phyloP scores from a whole-genome alignment of 2,888 invertebrate species.

The Euplagia quadripunctaria region DNA sequence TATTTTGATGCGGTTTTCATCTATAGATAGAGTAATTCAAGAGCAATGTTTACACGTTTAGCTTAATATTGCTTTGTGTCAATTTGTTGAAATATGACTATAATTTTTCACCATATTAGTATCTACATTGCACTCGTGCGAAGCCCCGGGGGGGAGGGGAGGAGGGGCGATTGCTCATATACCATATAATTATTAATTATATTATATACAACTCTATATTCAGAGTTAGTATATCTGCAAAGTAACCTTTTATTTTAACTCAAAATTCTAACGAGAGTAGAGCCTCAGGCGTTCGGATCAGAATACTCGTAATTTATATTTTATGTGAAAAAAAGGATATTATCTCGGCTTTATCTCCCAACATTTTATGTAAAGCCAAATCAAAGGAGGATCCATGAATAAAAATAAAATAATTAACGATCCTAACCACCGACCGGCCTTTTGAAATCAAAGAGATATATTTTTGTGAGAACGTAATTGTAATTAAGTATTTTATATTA shows the following conservation, averaged over 20 bases:
- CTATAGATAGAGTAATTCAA: no score
- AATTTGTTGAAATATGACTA: no score
- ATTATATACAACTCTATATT: neutral
- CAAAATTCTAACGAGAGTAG: slow-evolving; percentile 12
- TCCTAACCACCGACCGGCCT: slow-evolving; percentile 9
- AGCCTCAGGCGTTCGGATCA: slow-evolving; percentile 16
- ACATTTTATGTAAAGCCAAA: slow-evolving; percentile 29
- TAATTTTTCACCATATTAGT: no score
- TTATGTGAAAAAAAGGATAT: slow-evolving; percentile 15
- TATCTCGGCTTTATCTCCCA: slow-evolving; percentile 16
- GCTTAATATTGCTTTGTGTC: no score
- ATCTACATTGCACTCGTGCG: no score
- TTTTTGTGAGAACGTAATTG: neutral
- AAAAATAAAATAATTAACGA: slow-evolving; percentile 26
- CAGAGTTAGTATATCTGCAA: neutral
- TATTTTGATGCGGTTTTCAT: no score
- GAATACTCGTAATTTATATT: slow-evolving; percentile 23
- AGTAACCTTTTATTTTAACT: slow-evolving; percentile 9
- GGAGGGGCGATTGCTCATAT: no score
- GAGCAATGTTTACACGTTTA: no score
- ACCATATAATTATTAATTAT: no score
- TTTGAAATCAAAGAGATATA: slow-evolving; percentile 10
- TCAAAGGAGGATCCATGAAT: slow-evolving; percentile 22
- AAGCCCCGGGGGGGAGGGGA: no score
- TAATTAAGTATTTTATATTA: neutral